Evolutionary conservation across 2,113 vertebrate species (phyloP), one percentile per base, ranked within the genome.

Genomic region (Oreotrochilus melanogaster): DNA sequence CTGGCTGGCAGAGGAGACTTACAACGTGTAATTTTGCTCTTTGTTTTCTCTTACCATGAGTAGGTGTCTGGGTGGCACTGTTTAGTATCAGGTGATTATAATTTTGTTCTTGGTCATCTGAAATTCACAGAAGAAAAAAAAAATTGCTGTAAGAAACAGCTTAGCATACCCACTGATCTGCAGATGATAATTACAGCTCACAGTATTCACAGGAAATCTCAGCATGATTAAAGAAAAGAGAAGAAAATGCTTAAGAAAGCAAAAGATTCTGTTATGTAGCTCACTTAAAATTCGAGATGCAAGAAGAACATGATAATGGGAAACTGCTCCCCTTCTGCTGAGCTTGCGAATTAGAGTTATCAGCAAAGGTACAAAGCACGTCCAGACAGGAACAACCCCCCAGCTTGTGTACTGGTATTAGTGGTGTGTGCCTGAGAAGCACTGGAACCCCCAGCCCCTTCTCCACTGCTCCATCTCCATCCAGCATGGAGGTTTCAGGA

Each of bases 71-170:
- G 97, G 98, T 98, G 81, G 99, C 98, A 98, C 99, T 99, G 98
- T 98, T 98, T 98, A 99, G 97, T 97, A 98, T 98, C 97, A 98
- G 98, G 97, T 99, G 99, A 97, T 99, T 99, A 98, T 99, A 99
- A 98, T 98, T 99, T 98, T 98, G 99, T 89, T 99, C 99, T 97
- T 99, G 99, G 97, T 98, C 98, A 98, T 99, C 99, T 99, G 98
- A 94, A 99, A 98, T 93, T 98, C 96, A 98, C 24, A 98, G 96
- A 97, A 47, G 21, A 28, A 18, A 76, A 96, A 93, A 84, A 95
- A 96, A 69, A 92, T 37, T 60, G 86, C 79, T 97, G 95, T 97
- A 93, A 96, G 92, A 95, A 97, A 69, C 50, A 86, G 65, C 89
- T 95, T 66, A 95, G 83, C 61, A 78, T 83, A 24, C 25, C 39